A percentile compares a stretch with the other conserved stretches of the same genome.
These are phyloP conservation scores for Podarcis raffonei DNA, from an alignment of 2,113 vertebrate genomes.

Conservation along the genomic window DNA sequence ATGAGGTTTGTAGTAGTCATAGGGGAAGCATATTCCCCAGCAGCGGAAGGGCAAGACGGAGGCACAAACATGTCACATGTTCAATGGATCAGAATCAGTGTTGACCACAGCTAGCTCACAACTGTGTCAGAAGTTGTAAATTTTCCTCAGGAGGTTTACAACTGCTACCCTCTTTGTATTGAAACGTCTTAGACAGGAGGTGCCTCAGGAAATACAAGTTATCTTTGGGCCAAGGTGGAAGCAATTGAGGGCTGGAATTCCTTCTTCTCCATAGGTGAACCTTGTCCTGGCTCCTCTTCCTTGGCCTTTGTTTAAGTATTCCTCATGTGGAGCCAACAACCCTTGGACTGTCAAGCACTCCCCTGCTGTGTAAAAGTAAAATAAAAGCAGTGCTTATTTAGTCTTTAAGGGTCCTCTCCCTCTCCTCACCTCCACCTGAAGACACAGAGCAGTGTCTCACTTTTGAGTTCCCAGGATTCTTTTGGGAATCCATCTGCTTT, in stretches of 20 bases:
- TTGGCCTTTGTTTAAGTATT: neutral
- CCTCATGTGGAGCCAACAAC: neutral
- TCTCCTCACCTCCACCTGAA: too few relatives aligned
- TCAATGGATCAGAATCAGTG: neutral
- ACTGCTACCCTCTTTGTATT: neutral
- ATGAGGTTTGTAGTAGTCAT: neutral
- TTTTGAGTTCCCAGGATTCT: too few relatives aligned
- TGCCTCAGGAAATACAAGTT: neutral
- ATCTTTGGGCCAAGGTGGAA: neutral
- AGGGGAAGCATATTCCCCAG: neutral
- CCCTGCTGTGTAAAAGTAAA: neutral
- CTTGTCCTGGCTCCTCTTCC: neutral
- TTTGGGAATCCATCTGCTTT: too few relatives aligned
- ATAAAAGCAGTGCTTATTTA: too few relatives aligned
- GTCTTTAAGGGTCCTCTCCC: too few relatives aligned
- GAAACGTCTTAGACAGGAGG: neutral
- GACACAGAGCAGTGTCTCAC: too few relatives aligned
- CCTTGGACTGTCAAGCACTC: neutral
- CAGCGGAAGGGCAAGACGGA: neutral
- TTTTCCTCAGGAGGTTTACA: neutral
- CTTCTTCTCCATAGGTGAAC: neutral
- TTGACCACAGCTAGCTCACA: neutral
- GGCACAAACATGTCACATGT: neutral
- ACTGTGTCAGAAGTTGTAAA: neutral
- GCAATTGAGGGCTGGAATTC: neutral